Conservation (phyloP, 2,888 invertebrate species). For the Mamestra brassicae region DNA sequence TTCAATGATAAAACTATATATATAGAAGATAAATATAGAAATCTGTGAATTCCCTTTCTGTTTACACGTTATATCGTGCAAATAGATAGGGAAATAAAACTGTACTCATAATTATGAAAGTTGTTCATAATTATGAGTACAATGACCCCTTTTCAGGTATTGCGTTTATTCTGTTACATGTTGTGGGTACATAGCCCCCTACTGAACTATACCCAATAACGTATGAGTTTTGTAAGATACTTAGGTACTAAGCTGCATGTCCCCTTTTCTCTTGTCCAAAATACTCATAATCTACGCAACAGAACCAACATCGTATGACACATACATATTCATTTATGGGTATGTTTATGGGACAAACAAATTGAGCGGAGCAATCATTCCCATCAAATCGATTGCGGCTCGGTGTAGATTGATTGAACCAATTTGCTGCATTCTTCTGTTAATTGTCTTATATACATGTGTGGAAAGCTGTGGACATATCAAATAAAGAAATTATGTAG, state of each 20-base stretch:
- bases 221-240: too few relatives aligned
- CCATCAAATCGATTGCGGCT: slow-evolving; percentile 58
- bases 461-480: not conserved
- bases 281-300: not conserved
- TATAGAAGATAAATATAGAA: too few relatives aligned
- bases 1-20: not conserved
- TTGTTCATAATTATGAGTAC: too few relatives aligned
- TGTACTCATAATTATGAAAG: too few relatives aligned
- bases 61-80: too few relatives aligned
- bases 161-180: too few relatives aligned
- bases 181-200: too few relatives aligned
- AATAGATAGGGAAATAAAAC: too few relatives aligned
- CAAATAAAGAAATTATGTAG: not conserved
- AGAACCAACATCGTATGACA: slow-evolving; percentile 1
- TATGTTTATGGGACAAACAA: slow-evolving; percentile 42
- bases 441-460: slow-evolving; percentile 13
- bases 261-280: not conserved
- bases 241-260: not conserved
- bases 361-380: slow-evolving; percentile 55
- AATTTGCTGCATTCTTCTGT: slow-evolving; percentile 60
- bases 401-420: slow-evolving; percentile 56
- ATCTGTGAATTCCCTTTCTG: not conserved
- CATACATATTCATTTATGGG: not conserved
- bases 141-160: too few relatives aligned
- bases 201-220: too few relatives aligned